Base-by-base conservation (phyloP, 2,797 vertebrate species). In the Sibirionetta formosa region DNA sequence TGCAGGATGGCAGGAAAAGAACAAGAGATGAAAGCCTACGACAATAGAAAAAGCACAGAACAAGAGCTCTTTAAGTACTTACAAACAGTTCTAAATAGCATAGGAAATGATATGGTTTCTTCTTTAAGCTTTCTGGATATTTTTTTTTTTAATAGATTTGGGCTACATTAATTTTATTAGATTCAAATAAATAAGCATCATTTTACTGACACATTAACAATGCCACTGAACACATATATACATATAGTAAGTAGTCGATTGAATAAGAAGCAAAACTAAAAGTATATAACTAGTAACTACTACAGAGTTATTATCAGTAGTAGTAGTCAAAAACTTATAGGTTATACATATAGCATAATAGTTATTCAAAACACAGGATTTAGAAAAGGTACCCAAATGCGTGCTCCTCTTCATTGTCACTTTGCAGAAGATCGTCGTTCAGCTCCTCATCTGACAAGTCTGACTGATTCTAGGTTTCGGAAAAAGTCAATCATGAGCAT, bases 401-500 rank as follows among this genome's bases (percentile, higher is more conserved):
- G 81, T 96, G 97, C 35, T 98, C 98, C 24, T 99, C 99, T 96
- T 99, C 99, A 36, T 99, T 99, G 87, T 99, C 99, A 95, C 99
- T 99, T 96, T 99, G 99, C 84, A 99, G 98, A 91, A 99, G 99
- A 97, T 99, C 99, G 86, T 99, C 99, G 61, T 99, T 99, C 61
- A 99, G 98, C 94, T 99, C 99, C 96, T 99, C 99, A 96, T 99
- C 99, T 44, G 99, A 99, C 85, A 98, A 97, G 97, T 99, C 99
- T 60, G 99, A 99, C 14, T 99, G 98, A 97, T 99, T 99, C 99
- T 99, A 96, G 94, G 88, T 86, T 93, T 79, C 76, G 96, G 94
- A 94, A 93, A 96, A 93, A 94, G 48, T 22, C 36, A 91, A 71
- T 83, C 95, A 96, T 89, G 7, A 96, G 46, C n/a, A 72, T 14